phyloP scores from a whole-genome alignment of 2,797 vertebrate genomes.

The Pangasius larnaudii region DNA sequence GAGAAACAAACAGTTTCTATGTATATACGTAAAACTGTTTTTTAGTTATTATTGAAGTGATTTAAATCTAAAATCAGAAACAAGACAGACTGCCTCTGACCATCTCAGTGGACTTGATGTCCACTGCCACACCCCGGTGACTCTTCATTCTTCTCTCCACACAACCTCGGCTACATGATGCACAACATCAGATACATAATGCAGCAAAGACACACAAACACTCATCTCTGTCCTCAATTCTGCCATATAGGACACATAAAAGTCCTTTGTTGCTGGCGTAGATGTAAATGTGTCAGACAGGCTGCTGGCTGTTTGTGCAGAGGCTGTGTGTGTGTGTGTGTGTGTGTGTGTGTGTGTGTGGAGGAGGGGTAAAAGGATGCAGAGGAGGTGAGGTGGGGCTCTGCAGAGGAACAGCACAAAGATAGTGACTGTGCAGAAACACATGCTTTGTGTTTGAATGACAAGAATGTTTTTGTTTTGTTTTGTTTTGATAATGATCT shows the following conservation, averaged over 20 bases:
- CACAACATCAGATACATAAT: neutral
- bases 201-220: conserved; percentile 34
- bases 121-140: conserved; percentile 29
- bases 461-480: conserved; percentile 4
- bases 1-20: neutral
- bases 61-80: neutral
- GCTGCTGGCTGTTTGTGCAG: conserved; percentile 62
- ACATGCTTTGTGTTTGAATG: conserved; percentile 56
- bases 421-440: conserved; percentile 77
- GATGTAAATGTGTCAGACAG: conserved; percentile 60
- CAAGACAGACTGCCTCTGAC: conserved; percentile 2
- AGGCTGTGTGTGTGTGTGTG: conserved; percentile 9
- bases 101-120: neutral
- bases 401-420: conserved; percentile 72
- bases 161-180: neutral
- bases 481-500: neutral
- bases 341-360: neutral
- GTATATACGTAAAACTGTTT: neutral
- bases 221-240: conserved; percentile 61
- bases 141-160: neutral
- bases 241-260: conserved; percentile 64
- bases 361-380: conserved; percentile 28
- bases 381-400: conserved; percentile 67
- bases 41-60: neutral
- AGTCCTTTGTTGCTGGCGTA: conserved; percentile 71